Base-by-base conservation (phyloP, 2,113 vertebrate genomes). In the Tretioscincus oriximinensis region DNA sequence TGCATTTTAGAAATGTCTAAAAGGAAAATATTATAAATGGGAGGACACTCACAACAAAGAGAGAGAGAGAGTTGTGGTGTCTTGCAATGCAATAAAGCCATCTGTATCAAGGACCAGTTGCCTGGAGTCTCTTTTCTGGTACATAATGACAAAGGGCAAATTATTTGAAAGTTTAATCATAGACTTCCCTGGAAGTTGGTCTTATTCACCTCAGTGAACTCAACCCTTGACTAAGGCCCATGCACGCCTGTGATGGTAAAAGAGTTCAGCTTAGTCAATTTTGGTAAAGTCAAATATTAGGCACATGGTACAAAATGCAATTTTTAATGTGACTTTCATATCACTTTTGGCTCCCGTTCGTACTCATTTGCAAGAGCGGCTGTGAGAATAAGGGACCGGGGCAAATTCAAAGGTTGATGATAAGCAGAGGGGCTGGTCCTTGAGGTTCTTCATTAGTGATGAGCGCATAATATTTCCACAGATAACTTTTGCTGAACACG, bases 401-500 rank as follows among this genome's bases (percentile, higher is more conserved):
- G 31, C 60, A 73, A 47, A 68, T 71, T 85, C 85, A 86, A 75
- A 81, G 18, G 81, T 6, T 89, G 84, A 84, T 45, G 54, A 88
- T 73, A 87, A 91, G 78, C 81, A 82, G 68, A 82, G 26, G 85
- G 49, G 58, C 76, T 73, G 49, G 85, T 91, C 84, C 92, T 91
- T 11, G 11, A 89, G 88, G 80, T 91, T 93, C 88, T 91, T 92
- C 87, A 90, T 91, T 90, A 91, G 85, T 1, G 14, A 91, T 88
- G 91, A 92, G 91, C 72, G 78, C 78, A 81, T 72, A 87, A 58
- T 68, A 76, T 90, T 89, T 90, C 76, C 86, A 86, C 80, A 87
- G 58, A 90, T 75, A n/a, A 77, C 78, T 88, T 91, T 70, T 84
- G 61, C 86, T 88, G 88, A 90, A 88, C 90, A 74, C 76, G 83